Evolutionary conservation across 1,140 invertebrate species (phyloP), one percentile per base, ranked within the genome.

Genomic region (Cephus cinctus): DNA sequence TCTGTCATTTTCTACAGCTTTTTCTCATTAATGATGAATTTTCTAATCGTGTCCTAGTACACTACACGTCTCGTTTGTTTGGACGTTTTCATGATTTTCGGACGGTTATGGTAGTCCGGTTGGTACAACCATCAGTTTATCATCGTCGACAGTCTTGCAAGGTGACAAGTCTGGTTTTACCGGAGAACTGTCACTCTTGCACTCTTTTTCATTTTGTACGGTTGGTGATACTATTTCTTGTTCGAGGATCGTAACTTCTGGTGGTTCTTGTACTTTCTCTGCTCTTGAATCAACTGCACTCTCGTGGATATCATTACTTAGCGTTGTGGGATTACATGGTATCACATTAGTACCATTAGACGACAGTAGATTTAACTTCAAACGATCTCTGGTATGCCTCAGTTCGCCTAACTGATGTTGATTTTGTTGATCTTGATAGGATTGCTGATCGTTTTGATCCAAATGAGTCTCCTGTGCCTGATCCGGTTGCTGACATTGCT

Each of bases 311-410:
- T 50, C 16, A 31, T 19, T 30, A 53, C 39, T 11, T 54, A 45
- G 1, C n/a, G n/a, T n/a, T n/a, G n/a, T n/a, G n/a, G n/a, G n/a
- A n/a, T n/a, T n/a, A n/a, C n/a, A n/a, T n/a, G 43, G 16, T 22
- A 14, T 44, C 1, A 12, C 8, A 22, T 56, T 44, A 19, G 6
- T 41, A n/a, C 25, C 4, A 21, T 42, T 20, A 14, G 48, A 61
- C 3, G 81, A 80, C 4, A 80, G 78, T 30, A 89, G 70, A 70
- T 89, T 86, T 4, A 89, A 74, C 61, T 87, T 88, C 11, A 90
- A 76, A 52, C 80, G 80, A 62, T 86, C 83, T 49, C 86, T 73
- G 1, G 86, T 88, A 59, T 90, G 87, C 22, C 86, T 71, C 9
- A 90, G 66, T 15, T 87, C 85, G n/a, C 87, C 87, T 11, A 89